A percentile compares a stretch with the other conserved stretches of the same genome.
Conservation (phyloP, 2,888 invertebrate species). For the Arrhopalites spinosus region DNA sequence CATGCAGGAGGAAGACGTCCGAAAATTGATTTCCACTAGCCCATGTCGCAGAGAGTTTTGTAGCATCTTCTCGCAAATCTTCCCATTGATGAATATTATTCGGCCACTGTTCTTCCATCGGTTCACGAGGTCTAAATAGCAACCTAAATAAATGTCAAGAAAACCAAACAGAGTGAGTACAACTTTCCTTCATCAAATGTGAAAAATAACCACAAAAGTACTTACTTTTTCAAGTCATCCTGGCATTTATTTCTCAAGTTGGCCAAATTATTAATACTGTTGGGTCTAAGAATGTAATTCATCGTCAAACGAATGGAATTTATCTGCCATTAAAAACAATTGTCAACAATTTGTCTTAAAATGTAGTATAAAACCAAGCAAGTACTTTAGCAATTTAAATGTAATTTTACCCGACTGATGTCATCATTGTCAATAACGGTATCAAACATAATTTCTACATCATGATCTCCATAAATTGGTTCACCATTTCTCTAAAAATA, state of each 20-base stretch:
- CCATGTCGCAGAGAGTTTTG: neutral
- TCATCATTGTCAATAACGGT: slow-evolving; percentile 71
- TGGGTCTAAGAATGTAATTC: slow-evolving; percentile 68
- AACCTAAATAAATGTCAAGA: slow-evolving; percentile 34
- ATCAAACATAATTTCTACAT: slow-evolving; percentile 80
- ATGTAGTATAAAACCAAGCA: slow-evolving; percentile 49
- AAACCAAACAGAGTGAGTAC: neutral
- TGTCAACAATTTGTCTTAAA: neutral
- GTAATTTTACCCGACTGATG: slow-evolving; percentile 68
- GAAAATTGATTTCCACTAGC: neutral
- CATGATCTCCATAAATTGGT: slow-evolving; percentile 79
- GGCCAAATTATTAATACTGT: slow-evolving; percentile 56
- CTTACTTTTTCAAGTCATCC: slow-evolving; percentile 35
- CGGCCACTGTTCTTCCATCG: slow-evolving; percentile 47
- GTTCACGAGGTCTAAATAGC: slow-evolving; percentile 37
- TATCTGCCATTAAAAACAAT: slow-evolving; percentile 63
- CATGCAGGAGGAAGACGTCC: slow-evolving; percentile 23
- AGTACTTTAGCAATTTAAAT: no score
- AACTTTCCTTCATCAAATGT: neutral
- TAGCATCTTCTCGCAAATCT: neutral
- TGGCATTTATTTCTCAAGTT: slow-evolving; percentile 29
- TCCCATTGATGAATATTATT: slow-evolving; percentile 45
- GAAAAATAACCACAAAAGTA: neutral
- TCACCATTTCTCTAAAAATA: slow-evolving; percentile 59
- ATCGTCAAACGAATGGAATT: slow-evolving; percentile 75